phyloP scores from a whole-genome alignment of 2,797 vertebrate species.

The Eulemur albifrons region DNA sequence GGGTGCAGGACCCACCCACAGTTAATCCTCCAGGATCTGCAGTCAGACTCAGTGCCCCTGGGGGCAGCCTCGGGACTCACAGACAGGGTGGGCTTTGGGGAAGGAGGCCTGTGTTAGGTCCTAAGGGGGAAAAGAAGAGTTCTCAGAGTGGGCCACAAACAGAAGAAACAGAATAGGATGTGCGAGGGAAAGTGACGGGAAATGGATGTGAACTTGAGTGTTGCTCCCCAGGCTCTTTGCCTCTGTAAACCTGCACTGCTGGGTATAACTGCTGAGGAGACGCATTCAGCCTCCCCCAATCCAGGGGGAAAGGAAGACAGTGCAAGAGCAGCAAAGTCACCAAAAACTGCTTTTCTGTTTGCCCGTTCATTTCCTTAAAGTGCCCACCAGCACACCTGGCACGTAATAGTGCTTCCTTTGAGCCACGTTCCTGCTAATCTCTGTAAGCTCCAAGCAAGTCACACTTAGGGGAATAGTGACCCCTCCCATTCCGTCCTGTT shows the following conservation, averaged over 20 bases:
- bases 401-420: background rate
- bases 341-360: background rate
- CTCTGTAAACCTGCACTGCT: background rate
- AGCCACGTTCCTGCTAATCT: background rate
- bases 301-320: background rate
- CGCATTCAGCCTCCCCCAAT: background rate
- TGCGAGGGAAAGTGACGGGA: background rate
- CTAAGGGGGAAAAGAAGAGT: background rate
- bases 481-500: background rate
- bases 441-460: background rate
- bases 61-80: background rate
- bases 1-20: background rate
- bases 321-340: no score
- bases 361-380: background rate
- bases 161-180: background rate
- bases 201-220: background rate
- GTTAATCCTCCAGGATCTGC: background rate
- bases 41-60: background rate
- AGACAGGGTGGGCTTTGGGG: background rate
- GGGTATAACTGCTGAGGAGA: accelerated
- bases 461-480: background rate
- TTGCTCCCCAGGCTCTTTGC: accelerated
- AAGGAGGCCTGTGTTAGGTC: background rate
- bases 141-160: background rate
- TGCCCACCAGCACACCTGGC: background rate